phyloP scores from a whole-genome alignment of 2,113 vertebrate species.

The Polypterus senegalus region DNA sequence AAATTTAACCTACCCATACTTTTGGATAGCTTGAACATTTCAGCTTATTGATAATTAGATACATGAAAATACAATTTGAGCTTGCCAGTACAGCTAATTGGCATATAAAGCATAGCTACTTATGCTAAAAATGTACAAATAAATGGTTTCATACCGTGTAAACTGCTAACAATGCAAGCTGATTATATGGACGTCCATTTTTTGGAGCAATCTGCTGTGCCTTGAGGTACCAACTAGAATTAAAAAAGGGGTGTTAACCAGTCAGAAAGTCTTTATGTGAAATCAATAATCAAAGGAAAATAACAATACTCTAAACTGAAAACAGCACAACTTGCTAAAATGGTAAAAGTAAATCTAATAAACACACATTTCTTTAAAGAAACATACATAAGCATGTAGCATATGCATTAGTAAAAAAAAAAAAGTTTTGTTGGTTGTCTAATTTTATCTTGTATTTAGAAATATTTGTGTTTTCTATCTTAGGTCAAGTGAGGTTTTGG shows the following conservation, averaged over 20 bases:
- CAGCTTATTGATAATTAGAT: no score
- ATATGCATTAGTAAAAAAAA: background rate
- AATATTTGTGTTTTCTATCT: background rate
- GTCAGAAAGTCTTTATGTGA: background rate
- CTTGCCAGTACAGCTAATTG: no score
- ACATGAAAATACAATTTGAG: no score
- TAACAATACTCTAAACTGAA: no score
- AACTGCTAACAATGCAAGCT: slow-evolving; percentile 85
- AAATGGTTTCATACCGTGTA: slow-evolving; percentile 71
- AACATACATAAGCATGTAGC: background rate
- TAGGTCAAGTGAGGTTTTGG: no score
- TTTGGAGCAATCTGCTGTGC: slow-evolving; percentile 96
- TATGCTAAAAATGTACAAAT: background rate
- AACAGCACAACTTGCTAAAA: no score
- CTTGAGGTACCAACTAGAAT: slow-evolving; percentile 87
- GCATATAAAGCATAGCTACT: background rate
- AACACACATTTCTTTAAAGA: no score
- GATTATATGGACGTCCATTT: slow-evolving; percentile 93
- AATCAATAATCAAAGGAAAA: background rate
- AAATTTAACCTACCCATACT: no score
- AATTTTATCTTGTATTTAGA: background rate
- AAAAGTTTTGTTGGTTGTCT: background rate
- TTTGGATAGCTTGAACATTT: no score
- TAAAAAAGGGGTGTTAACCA: background rate
- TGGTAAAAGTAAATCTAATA: no score